Evolutionary conservation across 1,140 invertebrate genomes (phyloP).

Genomic region (Drosophila pruinosa): DNA sequence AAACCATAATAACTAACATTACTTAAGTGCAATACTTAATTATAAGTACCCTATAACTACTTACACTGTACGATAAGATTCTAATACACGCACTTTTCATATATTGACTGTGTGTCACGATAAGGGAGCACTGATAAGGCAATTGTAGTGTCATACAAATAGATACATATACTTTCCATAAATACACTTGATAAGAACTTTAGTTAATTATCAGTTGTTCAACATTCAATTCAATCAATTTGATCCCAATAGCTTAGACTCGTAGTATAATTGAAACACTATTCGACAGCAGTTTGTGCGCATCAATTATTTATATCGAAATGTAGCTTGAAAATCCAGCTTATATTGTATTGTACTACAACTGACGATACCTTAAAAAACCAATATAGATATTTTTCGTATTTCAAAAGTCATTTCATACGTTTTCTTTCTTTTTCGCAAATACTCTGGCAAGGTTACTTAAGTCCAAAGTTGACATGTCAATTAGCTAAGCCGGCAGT

Average conservation of each 20-base stretch:
- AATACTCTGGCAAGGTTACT: not conserved
- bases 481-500: slow-evolving; percentile 6
- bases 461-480: slow-evolving; percentile 36
- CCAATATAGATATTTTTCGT: too few relatives aligned
- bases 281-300: not conserved
- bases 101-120: not conserved
- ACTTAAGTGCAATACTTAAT: not conserved
- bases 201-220: slow-evolving; percentile 10
- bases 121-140: slow-evolving; percentile 1
- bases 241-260: not conserved
- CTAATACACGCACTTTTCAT: slow-evolving; percentile 4
- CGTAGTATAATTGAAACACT: not conserved
- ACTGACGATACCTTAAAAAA: not conserved
- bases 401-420: too few relatives aligned
- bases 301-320: too few relatives aligned
- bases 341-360: not conserved
- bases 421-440: too few relatives aligned
- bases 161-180: slow-evolving; percentile 3
- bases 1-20: not conserved
- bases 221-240: slow-evolving; percentile 27
- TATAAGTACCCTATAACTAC: slow-evolving; percentile 14
- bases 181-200: slow-evolving; percentile 3
- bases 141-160: not conserved
- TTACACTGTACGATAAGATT: slow-evolving; percentile 41
- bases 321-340: too few relatives aligned